Conservation (phyloP, 2,113 vertebrate species). For the Nycticryphes semicollaris region DNA sequence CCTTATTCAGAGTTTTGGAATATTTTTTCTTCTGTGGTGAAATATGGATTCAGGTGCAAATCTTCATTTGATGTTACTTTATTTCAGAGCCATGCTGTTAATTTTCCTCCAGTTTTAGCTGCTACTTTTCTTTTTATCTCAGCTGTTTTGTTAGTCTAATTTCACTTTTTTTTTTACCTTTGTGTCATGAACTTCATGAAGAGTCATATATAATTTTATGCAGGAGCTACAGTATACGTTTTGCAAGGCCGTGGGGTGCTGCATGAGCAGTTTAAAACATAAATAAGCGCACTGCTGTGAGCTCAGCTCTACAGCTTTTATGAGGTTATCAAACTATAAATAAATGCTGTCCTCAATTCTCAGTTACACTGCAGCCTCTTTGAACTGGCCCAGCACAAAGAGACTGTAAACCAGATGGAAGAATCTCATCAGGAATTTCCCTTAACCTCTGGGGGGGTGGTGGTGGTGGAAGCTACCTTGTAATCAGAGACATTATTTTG, state of each 20-base stretch:
- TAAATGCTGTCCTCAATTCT: constrained; percentile 50
- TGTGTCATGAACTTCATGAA: background rate
- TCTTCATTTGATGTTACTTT: background rate
- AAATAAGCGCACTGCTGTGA: constrained; percentile 55
- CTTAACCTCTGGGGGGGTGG: background rate
- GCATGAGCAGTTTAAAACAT: constrained; percentile 40
- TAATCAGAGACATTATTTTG: constrained; percentile 34
- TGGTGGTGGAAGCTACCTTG: background rate
- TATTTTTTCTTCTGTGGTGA: background rate
- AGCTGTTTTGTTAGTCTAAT: background rate
- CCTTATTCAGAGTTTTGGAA: background rate
- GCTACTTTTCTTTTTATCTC: constrained; percentile 13
- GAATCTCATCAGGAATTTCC: constrained; percentile 20
- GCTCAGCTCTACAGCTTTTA: constrained; percentile 34
- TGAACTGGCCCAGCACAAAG: background rate
- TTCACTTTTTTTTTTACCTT: background rate
- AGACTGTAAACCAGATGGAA: constrained; percentile 34
- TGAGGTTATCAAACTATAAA: constrained; percentile 55
- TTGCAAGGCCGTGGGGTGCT: background rate
- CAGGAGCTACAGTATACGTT: background rate
- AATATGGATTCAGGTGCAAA: constrained; percentile 6
- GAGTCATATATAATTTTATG: background rate
- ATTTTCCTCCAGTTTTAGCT: background rate
- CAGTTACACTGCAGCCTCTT: constrained; percentile 39
- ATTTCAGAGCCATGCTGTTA: background rate